These are phyloP conservation scores for Leptodactylus fallax DNA, from an alignment of 2,797 vertebrate genomes.

Conservation along the genomic window DNA sequence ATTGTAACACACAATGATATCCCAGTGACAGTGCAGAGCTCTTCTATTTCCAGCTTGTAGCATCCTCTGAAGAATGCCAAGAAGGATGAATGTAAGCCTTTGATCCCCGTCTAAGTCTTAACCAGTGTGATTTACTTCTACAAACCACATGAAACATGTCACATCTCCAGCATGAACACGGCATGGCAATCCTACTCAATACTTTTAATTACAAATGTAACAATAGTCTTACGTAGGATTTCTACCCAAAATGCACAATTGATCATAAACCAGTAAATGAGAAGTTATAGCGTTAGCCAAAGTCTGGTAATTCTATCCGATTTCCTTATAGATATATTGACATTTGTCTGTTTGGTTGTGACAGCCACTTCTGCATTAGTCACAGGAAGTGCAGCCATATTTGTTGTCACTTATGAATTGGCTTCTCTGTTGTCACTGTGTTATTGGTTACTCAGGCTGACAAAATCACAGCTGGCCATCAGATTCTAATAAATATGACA, in stretches of 20 bases:
- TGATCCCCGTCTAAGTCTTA: constrained; percentile 47
- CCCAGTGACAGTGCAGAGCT: background rate
- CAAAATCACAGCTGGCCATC: too few relatives aligned
- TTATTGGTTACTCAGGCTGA: too few relatives aligned
- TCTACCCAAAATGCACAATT: background rate
- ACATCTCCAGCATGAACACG: background rate
- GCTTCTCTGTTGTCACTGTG: too few relatives aligned
- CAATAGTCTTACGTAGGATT: background rate
- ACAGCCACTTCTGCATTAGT: background rate
- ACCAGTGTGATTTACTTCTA: constrained; percentile 41
- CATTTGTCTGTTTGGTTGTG: background rate
- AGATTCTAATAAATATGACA: background rate
- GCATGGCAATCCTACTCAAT: constrained; percentile 2
- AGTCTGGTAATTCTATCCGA: background rate
- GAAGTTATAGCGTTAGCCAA: background rate
- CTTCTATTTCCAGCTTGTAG: constrained; percentile 46
- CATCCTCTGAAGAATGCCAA: constrained; percentile 20
- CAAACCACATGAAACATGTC: constrained; percentile 13
- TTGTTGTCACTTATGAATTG: background rate
- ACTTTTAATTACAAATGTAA: background rate
- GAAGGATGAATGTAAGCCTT: constrained; percentile 46
- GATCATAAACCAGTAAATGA: background rate
- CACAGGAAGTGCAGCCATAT: background rate
- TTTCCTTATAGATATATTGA: background rate
- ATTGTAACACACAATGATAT: background rate